Conservation (phyloP, 2,113 vertebrate species). For the Ophiodon elongatus region DNA sequence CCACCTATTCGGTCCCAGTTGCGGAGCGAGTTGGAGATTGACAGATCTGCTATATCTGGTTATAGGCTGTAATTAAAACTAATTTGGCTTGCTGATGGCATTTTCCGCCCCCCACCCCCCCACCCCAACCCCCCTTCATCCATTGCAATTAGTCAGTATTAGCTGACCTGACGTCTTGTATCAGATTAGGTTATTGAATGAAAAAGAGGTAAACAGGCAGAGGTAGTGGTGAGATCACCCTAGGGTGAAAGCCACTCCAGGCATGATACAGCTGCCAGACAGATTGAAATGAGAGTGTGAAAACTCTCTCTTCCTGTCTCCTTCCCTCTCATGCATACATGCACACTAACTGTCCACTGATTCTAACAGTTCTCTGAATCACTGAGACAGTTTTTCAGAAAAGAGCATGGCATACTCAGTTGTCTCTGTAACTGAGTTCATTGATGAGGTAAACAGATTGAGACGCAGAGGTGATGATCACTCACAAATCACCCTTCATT, state of each 20-base stretch:
- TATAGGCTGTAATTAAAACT: constrained; percentile 77
- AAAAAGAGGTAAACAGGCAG: constrained; percentile 58
- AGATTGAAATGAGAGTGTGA: constrained; percentile 34
- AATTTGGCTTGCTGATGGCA: constrained; percentile 75
- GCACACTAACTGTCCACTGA: background rate
- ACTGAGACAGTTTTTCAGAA: background rate
- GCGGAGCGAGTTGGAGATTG: constrained; percentile 67
- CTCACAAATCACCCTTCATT: constrained; percentile 8
- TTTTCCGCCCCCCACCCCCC: constrained; percentile 49
- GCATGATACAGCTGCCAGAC: constrained; percentile 28
- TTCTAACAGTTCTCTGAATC: background rate
- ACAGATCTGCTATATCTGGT: constrained; percentile 72
- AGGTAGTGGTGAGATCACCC: constrained; percentile 40
- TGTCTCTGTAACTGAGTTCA: background rate
- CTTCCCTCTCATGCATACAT: background rate
- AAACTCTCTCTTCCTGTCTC: background rate
- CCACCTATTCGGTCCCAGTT: constrained; percentile 14
- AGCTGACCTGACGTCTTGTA: constrained; percentile 66
- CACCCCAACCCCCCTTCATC: constrained; percentile 54
- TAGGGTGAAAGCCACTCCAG: constrained; percentile 41
- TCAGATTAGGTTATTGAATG: constrained; percentile 67
- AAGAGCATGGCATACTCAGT: background rate
- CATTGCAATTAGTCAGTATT: constrained; percentile 69
- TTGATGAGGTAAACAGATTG: constrained; percentile 32
- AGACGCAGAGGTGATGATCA: constrained; percentile 24